phyloP scores from a whole-genome alignment of 2,888 invertebrate genomes.

The Scotopteryx bipunctaria region DNA sequence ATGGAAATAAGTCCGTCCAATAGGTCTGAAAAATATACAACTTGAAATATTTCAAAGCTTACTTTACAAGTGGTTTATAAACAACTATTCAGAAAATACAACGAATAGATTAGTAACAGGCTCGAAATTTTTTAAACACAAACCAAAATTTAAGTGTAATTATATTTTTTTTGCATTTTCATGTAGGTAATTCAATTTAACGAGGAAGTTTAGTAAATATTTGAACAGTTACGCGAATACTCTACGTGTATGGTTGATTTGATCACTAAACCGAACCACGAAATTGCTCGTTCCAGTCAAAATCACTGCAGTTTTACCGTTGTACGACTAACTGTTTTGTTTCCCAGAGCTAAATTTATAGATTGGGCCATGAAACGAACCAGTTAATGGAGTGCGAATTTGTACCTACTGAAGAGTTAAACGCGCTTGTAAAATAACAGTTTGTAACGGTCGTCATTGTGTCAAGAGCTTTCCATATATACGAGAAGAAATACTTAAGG shows the following conservation, averaged over 20 bases:
- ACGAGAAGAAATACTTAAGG: background rate
- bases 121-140: too few relatives aligned
- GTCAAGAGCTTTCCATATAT: constrained; percentile 11
- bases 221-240: background rate
- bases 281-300: constrained; percentile 16
- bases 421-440: constrained; percentile 19
- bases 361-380: constrained; percentile 27
- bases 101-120: too few relatives aligned
- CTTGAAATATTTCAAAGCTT: background rate
- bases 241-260: background rate
- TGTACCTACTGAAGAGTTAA: constrained; percentile 21
- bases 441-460: constrained; percentile 28
- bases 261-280: background rate
- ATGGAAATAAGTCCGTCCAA: background rate
- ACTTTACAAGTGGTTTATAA: too few relatives aligned
- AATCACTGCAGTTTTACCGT: constrained; percentile 27
- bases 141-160: too few relatives aligned
- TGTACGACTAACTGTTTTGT: constrained; percentile 19
- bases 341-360: constrained; percentile 28
- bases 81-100: too few relatives aligned
- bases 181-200: too few relatives aligned
- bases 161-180: too few relatives aligned
- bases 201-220: background rate
- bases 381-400: constrained; percentile 30
- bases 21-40: background rate